Percentiles rank a stretch among this genome's conserved stretches.
Evolutionary conservation across 2,113 vertebrate genomes (phyloP).

Genomic region (Hyperoodon ampullatus): DNA sequence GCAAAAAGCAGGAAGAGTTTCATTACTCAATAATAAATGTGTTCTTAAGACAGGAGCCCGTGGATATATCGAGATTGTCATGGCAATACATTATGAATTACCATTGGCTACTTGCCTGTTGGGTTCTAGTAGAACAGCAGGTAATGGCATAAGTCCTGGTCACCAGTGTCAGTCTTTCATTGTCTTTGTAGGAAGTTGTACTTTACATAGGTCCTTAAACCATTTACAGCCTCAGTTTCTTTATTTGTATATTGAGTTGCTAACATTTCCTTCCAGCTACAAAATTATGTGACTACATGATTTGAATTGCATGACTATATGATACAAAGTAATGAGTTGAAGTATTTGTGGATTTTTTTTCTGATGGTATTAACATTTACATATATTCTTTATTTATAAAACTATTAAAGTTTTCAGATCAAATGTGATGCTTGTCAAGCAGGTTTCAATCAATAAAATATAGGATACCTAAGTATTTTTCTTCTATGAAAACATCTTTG

Average conservation of each 20-base stretch:
- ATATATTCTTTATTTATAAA: conserved; percentile 55
- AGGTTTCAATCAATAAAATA: conserved; percentile 70
- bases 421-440: conserved; percentile 57
- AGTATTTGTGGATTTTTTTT: conserved; percentile 54
- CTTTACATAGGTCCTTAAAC: neutral
- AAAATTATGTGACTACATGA: neutral
- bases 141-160: neutral
- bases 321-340: conserved; percentile 47
- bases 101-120: neutral
- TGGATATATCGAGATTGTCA: neutral
- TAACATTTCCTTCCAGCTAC: neutral
- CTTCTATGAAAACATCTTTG: conserved; percentile 63
- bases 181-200: neutral
- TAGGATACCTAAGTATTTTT: conserved; percentile 68
- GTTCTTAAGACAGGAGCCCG: neutral
- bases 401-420: conserved; percentile 56
- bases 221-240: neutral
- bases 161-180: neutral
- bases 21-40: neutral
- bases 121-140: neutral
- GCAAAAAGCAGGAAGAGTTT: neutral
- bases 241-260: neutral
- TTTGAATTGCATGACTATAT: neutral
- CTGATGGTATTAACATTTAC: conserved; percentile 53
- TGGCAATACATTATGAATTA: neutral